Percentiles rank a stretch among this genome's conserved stretches.
Evolutionary conservation across 2,113 vertebrate genomes (phyloP).

Genomic region (Solea solea): DNA sequence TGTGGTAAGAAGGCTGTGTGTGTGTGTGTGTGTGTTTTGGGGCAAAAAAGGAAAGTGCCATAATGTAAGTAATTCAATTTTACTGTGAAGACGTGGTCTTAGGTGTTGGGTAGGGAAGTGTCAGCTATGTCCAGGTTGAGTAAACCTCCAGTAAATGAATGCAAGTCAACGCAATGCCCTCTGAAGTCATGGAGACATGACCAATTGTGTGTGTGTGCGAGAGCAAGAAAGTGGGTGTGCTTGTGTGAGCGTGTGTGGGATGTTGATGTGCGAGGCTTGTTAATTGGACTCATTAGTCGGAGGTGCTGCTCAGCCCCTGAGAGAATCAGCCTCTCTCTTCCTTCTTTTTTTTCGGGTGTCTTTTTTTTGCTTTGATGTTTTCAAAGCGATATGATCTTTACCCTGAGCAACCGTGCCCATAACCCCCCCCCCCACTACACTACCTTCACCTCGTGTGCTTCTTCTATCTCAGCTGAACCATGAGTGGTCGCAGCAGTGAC

Average conservation of each 20-base stretch:
- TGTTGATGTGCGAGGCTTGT: conserved; percentile 45
- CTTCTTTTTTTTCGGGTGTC: conserved; percentile 40
- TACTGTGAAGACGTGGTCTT: too few species aligned
- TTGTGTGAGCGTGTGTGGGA: background rate
- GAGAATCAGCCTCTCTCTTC: conserved; percentile 58
- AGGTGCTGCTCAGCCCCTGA: conserved; percentile 66
- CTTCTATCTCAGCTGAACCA: conserved; percentile 47
- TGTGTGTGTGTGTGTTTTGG: background rate
- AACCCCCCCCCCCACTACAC: background rate
- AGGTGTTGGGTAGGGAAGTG: background rate
- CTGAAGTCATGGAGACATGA: background rate
- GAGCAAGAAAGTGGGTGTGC: background rate
- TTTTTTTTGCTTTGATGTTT: conserved; percentile 70
- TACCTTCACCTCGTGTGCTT: conserved; percentile 39
- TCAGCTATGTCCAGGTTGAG: background rate
- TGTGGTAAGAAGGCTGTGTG: conserved; percentile 6
- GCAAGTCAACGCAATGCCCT: background rate
- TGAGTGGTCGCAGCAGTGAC: conserved; percentile 39
- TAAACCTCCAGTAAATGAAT: background rate
- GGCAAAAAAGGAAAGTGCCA: background rate
- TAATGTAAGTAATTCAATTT: too few species aligned
- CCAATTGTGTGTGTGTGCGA: background rate
- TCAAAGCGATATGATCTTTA: conserved; percentile 68
- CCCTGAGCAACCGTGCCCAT: conserved; percentile 23
- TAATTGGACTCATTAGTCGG: conserved; percentile 78